A percentile compares a stretch with the other conserved stretches of the same genome.
Conservation (phyloP, 2,888 invertebrate species). For the Polydrusus cervinus region DNA sequence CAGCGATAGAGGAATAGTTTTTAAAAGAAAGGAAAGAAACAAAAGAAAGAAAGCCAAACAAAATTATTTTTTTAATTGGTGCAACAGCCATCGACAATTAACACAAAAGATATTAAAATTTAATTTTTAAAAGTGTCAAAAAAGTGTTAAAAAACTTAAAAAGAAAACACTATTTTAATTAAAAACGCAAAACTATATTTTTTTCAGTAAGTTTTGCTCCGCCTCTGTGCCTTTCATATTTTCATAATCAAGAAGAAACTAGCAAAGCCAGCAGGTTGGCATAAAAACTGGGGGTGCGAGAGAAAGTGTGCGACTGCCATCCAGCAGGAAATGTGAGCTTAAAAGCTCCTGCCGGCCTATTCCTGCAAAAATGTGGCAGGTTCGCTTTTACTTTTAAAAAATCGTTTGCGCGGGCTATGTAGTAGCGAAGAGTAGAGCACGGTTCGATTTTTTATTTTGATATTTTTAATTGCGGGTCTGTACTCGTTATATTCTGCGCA, state of each 20-base stretch:
- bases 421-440: constrained; percentile 56
- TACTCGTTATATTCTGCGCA: constrained; percentile 77
- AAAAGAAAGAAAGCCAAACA: too few species aligned
- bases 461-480: constrained; percentile 76
- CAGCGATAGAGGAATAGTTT: background rate
- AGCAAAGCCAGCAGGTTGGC: constrained; percentile 49
- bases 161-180: too few species aligned
- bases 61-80: too few species aligned
- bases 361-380: constrained; percentile 48
- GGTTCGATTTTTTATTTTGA: constrained; percentile 72
- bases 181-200: too few species aligned
- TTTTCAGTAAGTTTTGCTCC: background rate
- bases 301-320: constrained; percentile 43
- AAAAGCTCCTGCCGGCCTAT: constrained; percentile 38
- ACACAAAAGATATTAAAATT: too few species aligned
- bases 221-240: constrained; percentile 53
- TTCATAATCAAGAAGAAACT: constrained; percentile 54
- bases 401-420: constrained; percentile 53
- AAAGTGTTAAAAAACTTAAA: too few species aligned
- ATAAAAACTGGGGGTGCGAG: constrained; percentile 45
- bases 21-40: too few species aligned
- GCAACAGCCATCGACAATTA: too few species aligned
- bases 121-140: too few species aligned
- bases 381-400: constrained; percentile 54
- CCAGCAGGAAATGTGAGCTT: constrained; percentile 36